phyloP scores from a whole-genome alignment of 2,113 vertebrate species.

The Cinclus mexicanus region DNA sequence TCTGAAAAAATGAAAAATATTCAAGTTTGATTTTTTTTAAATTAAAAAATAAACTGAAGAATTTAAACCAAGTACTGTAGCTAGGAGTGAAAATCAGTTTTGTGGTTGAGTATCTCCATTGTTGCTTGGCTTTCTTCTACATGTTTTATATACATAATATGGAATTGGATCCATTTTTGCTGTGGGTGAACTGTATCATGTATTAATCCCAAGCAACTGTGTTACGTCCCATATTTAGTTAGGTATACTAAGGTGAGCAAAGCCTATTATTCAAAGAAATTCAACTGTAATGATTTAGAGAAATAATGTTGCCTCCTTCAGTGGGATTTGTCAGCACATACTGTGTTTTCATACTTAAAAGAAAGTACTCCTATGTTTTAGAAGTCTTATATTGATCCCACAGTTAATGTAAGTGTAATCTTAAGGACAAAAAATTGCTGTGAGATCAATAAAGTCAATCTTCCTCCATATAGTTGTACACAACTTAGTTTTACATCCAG shows the following conservation, averaged over 20 bases:
- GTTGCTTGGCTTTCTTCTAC: not conserved
- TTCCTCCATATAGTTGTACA: not conserved
- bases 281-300: not conserved
- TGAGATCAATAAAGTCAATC: conserved; percentile 1
- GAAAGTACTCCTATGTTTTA: not conserved
- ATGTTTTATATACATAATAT: not conserved
- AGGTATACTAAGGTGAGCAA: not conserved
- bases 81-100: not conserved
- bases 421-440: not conserved
- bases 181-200: not conserved
- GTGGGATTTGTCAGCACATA: not conserved
- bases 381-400: not conserved
- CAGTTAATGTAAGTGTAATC: not conserved
- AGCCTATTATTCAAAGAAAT: not conserved
- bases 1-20: not conserved
- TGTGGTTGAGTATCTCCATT: not conserved
- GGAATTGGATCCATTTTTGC: not conserved
- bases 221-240: not conserved
- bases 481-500: not conserved
- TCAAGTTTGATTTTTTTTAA: not conserved
- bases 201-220: not conserved
- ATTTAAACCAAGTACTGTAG: not conserved
- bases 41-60: not conserved
- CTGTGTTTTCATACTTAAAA: not conserved
- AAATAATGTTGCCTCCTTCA: not conserved